Percentiles rank a stretch among this genome's conserved stretches.
Evolutionary conservation across 2,888 invertebrate genomes (phyloP).

Genomic region (Eupithecia vulgata): DNA sequence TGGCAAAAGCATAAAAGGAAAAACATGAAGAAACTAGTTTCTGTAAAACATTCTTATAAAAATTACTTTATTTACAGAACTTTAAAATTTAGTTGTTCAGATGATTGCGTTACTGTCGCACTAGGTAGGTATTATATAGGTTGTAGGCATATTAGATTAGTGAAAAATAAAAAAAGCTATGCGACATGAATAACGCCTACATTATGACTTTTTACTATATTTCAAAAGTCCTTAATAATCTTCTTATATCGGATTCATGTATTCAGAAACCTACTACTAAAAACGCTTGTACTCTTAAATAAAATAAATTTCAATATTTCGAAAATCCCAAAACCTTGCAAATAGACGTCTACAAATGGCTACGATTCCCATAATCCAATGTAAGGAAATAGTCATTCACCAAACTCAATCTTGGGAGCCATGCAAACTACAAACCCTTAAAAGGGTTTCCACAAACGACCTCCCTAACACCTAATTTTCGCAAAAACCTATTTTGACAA

Average conservation of each 20-base stretch:
- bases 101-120: background rate
- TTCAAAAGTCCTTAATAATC: background rate
- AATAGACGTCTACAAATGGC: conserved; percentile 1
- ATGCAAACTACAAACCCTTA: conserved; percentile 29
- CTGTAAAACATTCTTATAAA: background rate
- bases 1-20: background rate
- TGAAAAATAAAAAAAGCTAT: too few species aligned
- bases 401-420: conserved; percentile 22
- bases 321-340: background rate
- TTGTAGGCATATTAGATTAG: background rate
- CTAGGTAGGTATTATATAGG: background rate
- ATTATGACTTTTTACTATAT: too few species aligned
- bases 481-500: conserved; percentile 35
- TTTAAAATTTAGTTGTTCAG: background rate
- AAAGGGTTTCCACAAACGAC: conserved; percentile 35
- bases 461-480: conserved; percentile 36
- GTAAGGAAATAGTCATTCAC: conserved; percentile 22
- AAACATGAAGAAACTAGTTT: background rate
- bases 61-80: background rate
- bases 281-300: background rate
- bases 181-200: too few species aligned
- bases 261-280: background rate
- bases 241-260: background rate
- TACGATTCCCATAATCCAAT: conserved; percentile 11
- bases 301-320: background rate